Evolutionary conservation across 1,140 invertebrate species (phyloP), one percentile per base, ranked within the genome.

Genomic region (Drosophila fuyamai): DNA sequence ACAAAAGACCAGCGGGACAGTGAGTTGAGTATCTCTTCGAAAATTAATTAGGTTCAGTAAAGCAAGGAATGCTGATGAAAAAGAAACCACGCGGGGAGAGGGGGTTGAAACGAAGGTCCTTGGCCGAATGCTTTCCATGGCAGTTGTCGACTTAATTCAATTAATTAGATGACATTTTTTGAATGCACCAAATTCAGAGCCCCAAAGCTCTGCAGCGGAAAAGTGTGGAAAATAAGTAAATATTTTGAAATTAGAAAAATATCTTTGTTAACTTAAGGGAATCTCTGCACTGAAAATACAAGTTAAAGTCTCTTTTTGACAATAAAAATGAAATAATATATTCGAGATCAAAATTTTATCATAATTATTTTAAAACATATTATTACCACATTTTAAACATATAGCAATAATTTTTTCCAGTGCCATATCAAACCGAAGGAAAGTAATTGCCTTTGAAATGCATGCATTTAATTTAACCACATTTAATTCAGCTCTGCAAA

Each of bases 161-260:
- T 79, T 75, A 76, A 79, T 79, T 83, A 71, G 5, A 59, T 67
- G 62, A 12, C 53, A 71, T 67, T 83, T 72, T 72, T 71, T 71
- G n/a, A 61, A 59, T 71, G 67, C 63, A 79, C 18, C n/a, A 58
- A 62, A 60, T 51, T 78, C 18, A 48, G 16, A 35, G 27, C 18
- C 18, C 1, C 36, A 47, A 16, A 41, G 18, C 32, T 54, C 8
- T 32, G 32, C 16, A 9, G 23, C 13, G 18, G 7, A 51, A 58
- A 53, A 41, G 27, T 58, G 23, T 57, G 59, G n/a, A 40, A 75
- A 65, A 55, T 46, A 27, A 50, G 35, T 10, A 41, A 50, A 48
- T 41, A 27, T 47, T 43, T 59, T 46, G 16, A 36, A 62, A 29
- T 35, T 35, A 7, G 23, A 23, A 10, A 32, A 54, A 70, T 27